Evolutionary conservation across 1,140 invertebrate species (phyloP), one percentile per base, ranked within the genome.

Genomic region (Stratiolaelaps scimitus): DNA sequence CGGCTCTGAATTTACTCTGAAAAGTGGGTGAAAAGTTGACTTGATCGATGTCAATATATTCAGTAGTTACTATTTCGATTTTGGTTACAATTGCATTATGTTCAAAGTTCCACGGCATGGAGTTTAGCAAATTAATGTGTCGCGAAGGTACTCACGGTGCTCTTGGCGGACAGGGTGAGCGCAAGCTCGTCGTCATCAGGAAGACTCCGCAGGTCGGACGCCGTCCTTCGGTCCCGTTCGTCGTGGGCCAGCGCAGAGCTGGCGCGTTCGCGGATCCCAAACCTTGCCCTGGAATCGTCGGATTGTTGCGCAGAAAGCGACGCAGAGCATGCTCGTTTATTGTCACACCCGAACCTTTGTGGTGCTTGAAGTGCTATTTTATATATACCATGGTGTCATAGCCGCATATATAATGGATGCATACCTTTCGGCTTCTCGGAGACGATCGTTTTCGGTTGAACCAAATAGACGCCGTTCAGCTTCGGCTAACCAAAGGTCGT

Each of bases 101-200:
- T 40, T 40, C 10, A 6, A 40, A 40, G 10, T 40, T 40, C 5
- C 4, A 6, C n/a, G n/a, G n/a, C n/a, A n/a, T n/a, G n/a, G n/a
- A n/a, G n/a, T n/a, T n/a, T n/a, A n/a, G n/a, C 10, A 40, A 0
- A 10, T 40, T 40, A 10, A 40, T 40, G 34, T 40, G 10, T 6
- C 10, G 10, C 10, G 47, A 6, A 20, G 47, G 23, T 15, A 60
- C 53, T 60, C 15, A 60, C 53, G 17, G 53, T 60, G 53, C 53
- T 60, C 53, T 23, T 15, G 13, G 53, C 26, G 6, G 34, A 60
- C 10, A 60, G 15, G 15, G 53, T 60, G 53, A 60, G 53, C 2
- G 53, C 53, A 17, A 60, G 53, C 15, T 60, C 53, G 53, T 60
- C 53, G 53, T 17, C 23, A 10, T 60, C 53, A 60, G 53, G 53